These are phyloP conservation scores for Silurus meridionalis DNA, from an alignment of 2,113 vertebrate genomes.

Conservation along the genomic window DNA sequence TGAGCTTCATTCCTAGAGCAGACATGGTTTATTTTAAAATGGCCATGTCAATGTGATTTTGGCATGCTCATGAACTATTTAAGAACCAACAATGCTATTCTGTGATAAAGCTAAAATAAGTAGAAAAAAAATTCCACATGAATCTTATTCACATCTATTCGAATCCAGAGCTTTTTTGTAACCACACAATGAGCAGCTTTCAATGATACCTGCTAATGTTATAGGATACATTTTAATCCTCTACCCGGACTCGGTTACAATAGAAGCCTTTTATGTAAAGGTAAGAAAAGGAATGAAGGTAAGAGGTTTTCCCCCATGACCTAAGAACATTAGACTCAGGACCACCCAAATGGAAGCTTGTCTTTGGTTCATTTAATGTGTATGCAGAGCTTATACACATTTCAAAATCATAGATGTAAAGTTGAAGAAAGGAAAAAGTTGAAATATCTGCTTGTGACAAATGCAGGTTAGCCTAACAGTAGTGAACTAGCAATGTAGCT, in stretches of 20 bases:
- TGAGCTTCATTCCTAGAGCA: background rate
- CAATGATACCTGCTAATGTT: conserved; percentile 46
- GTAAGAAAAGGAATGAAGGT: conserved; percentile 11
- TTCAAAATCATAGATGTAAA: background rate
- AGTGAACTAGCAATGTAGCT: background rate
- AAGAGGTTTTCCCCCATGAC: background rate
- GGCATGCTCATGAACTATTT: background rate
- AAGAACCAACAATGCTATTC: background rate
- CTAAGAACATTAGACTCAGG: background rate
- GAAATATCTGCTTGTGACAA: background rate
- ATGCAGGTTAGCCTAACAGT: background rate
- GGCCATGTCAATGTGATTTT: background rate
- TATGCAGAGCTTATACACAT: background rate
- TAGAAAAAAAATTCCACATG: background rate
- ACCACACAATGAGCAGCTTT: conserved; percentile 13
- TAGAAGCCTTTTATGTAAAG: conserved; percentile 22
- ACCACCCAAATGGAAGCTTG: background rate
- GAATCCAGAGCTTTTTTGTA: background rate
- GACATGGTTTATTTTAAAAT: background rate
- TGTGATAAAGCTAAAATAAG: background rate
- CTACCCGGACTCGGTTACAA: conserved; percentile 31
- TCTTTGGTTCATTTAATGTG: background rate
- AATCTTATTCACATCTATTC: background rate
- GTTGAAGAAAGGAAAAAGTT: background rate
- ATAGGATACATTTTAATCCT: conserved; percentile 57